Percentiles rank a stretch among this genome's conserved stretches.
phyloP scores from a whole-genome alignment of 2,888 invertebrate species.

The Parnassius smintheus region DNA sequence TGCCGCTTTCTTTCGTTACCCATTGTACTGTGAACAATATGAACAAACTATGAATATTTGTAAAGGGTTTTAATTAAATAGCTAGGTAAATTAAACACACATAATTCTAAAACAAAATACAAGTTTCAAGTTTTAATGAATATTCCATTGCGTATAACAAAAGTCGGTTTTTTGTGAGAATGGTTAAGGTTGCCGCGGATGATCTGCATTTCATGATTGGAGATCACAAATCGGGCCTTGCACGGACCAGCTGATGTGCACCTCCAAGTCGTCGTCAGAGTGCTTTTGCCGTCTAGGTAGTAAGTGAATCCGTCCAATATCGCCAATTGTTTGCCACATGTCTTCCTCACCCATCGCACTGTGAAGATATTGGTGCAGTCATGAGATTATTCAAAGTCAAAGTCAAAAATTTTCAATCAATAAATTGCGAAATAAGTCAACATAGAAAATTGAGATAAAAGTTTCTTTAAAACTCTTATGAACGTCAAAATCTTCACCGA shows the following conservation, averaged over 20 bases:
- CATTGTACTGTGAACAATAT: slow-evolving; percentile 15
- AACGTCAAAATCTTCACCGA: too few species aligned
- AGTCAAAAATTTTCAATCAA: too few species aligned
- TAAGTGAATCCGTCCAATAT: slow-evolving; percentile 39
- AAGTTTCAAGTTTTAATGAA: not conserved
- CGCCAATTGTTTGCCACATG: slow-evolving; percentile 28
- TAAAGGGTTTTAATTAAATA: too few species aligned
- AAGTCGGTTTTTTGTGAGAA: slow-evolving; percentile 31
- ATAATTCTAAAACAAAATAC: too few species aligned
- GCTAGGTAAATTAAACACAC: too few species aligned
- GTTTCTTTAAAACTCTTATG: too few species aligned
- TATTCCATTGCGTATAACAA: slow-evolving; percentile 29
- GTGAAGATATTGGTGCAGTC: not conserved
- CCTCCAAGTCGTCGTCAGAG: slow-evolving; percentile 35
- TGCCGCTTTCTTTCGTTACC: slow-evolving; percentile 26
- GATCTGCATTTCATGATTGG: slow-evolving; percentile 18
- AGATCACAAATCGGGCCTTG: slow-evolving; percentile 32
- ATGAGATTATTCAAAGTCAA: too few species aligned
- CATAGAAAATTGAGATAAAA: too few species aligned
- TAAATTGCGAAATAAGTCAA: too few species aligned
- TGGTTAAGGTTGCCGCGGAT: slow-evolving; percentile 28
- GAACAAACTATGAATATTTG: too few species aligned
- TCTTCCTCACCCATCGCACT: slow-evolving; percentile 19
- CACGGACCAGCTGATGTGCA: slow-evolving; percentile 36
- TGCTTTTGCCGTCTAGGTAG: slow-evolving; percentile 29